Evolutionary conservation across 2,888 invertebrate genomes (phyloP).

Genomic region (Thymelicus acteon): DNA sequence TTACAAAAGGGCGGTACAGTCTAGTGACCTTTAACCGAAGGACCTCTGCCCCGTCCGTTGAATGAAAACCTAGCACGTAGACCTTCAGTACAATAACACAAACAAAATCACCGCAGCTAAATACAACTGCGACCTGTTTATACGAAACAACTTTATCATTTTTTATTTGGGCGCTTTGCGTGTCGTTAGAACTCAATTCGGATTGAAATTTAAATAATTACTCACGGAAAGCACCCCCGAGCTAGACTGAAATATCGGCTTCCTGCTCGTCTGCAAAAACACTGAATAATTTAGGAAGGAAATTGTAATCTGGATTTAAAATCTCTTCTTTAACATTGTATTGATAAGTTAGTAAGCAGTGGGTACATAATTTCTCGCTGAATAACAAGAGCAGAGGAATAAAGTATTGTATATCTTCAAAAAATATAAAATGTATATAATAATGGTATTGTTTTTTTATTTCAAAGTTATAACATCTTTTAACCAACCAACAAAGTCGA

Average conservation of each 20-base stretch:
- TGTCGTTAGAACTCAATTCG: conserved; percentile 40
- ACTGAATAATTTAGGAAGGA: conserved; percentile 17
- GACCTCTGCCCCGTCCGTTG: not conserved
- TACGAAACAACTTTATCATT: conserved; percentile 21
- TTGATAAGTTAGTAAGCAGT: not conserved
- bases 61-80: not conserved
- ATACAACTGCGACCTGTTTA: conserved; percentile 10
- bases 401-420: too few species aligned
- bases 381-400: too few species aligned
- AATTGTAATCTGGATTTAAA: conserved; percentile 15
- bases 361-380: not conserved
- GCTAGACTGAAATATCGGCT: conserved; percentile 21
- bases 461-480: too few species aligned
- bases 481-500: too few species aligned
- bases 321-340: not conserved
- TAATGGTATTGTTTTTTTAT: too few species aligned
- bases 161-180: conserved; percentile 39
- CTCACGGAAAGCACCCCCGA: conserved; percentile 23
- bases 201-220: conserved; percentile 40
- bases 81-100: not conserved
- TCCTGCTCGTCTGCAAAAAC: conserved; percentile 25
- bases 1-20: too few species aligned
- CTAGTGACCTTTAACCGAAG: not conserved
- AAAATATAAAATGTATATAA: too few species aligned
- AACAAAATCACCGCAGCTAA: conserved; percentile 6